Conservation (phyloP, 2,797 vertebrate species). For the Lepilemur septentrionalis region DNA sequence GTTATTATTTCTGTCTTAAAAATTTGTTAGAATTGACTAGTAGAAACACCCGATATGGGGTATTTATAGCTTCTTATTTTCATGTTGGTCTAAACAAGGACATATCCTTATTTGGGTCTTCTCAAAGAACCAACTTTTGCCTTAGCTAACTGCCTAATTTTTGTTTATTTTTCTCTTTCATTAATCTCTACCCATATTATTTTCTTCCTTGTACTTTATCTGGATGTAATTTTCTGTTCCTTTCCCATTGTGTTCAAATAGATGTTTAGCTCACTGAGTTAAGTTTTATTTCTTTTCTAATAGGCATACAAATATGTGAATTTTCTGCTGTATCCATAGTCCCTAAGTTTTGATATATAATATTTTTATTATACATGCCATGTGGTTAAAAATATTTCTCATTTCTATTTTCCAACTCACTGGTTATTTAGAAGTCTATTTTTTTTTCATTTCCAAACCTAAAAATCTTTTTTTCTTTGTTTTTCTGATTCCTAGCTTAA, state of each 20-base stretch:
- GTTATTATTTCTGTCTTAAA: not conserved
- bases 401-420: not conserved
- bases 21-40: not conserved
- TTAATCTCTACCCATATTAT: not conserved
- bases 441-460: conserved; percentile 1
- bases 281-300: not conserved
- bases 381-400: not conserved
- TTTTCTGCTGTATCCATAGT: not conserved
- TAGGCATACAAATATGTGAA: not conserved
- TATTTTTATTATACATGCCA: not conserved
- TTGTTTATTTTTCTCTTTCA: conserved; percentile 31
- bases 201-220: not conserved
- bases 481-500: not conserved
- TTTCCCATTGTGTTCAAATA: not conserved
- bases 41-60: not conserved
- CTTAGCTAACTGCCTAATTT: not conserved
- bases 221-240: not conserved
- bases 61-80: not conserved
- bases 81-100: not conserved
- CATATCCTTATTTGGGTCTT: not conserved
- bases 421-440: not conserved
- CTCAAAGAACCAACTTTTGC: not conserved
- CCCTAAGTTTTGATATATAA: not conserved
- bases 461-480: not conserved
- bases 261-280: not conserved